A percentile compares a stretch with the other conserved stretches of the same genome.
Evolutionary conservation across 37 sponge, comb jelly and placozoan species (phyloP).

Genomic region (Tethya wilhelma): DNA sequence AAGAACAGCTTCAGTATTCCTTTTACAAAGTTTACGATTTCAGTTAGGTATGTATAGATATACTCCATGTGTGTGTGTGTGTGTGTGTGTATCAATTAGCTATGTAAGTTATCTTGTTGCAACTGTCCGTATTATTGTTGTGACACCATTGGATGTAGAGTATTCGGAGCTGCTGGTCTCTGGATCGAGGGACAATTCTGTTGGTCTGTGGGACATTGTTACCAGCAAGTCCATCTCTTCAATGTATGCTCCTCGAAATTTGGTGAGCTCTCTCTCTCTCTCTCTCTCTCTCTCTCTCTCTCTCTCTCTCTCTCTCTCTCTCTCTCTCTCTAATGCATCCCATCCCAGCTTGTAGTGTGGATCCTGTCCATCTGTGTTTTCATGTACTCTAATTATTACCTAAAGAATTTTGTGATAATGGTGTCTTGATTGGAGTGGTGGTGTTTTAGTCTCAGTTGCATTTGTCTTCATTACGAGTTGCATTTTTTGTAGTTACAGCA

Average conservation of each 20-base stretch:
- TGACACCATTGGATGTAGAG: conserved; percentile 7
- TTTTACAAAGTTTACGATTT: too few species aligned
- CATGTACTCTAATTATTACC: background rate
- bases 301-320: too few species aligned
- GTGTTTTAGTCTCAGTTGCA: too few species aligned
- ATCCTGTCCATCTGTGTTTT: background rate
- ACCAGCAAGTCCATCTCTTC: conserved; percentile 25
- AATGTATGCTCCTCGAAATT: conserved; percentile 54
- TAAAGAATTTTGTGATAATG: too few species aligned
- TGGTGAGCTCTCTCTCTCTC: too few species aligned
- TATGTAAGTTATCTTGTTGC: too few species aligned
- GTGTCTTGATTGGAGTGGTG: too few species aligned
- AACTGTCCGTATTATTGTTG: too few species aligned
- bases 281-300: background rate
- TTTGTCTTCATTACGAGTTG: background rate
- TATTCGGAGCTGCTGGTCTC: conserved; percentile 47
- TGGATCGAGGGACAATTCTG: conserved; percentile 72
- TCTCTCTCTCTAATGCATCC: background rate
- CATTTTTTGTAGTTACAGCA: background rate
- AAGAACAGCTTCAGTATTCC: too few species aligned
- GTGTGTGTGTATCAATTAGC: too few species aligned
- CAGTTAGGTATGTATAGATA: too few species aligned
- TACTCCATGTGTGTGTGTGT: too few species aligned
- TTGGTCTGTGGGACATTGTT: conserved; percentile 68
- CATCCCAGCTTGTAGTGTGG: background rate